Base-by-base conservation (phyloP, 2,113 vertebrate genomes). In the Campylomormyrus tamandua region DNA sequence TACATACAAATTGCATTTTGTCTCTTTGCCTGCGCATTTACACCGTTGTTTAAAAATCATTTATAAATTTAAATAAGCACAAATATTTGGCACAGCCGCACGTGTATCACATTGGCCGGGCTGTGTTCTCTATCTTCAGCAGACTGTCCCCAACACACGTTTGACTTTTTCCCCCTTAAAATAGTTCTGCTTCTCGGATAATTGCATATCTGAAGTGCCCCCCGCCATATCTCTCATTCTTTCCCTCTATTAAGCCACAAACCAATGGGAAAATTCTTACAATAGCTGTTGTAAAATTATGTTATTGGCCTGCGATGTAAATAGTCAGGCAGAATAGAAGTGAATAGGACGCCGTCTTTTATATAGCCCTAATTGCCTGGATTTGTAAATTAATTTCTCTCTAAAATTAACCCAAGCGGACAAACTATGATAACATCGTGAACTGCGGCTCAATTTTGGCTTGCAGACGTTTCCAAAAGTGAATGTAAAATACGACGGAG, bases 301-400 rank as follows among this genome's bases (percentile, higher is more conserved):
- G 91, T 91, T 91, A 89, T 88, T 27, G 90, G 90, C 89, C 74
- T 93, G 92, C 91, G 93, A 93, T 91, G 83, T 27, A 89, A 89
- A 89, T 85, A 21, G 62, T 42, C 35, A 24, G 35, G 48, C 48
- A 11, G 74, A 83, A 48, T 83, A 80, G 42, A 9, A 45, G 35
- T 85, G 77, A 84, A 89, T 27, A 84, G 39, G 42, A 53, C 50
- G 45, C 53, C 21, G 35, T 80, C 74, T 83, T 45, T 56, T 74
- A 39, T 58, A 56, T 58, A 17, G 24, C 24, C 19, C 35, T 39
- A 84, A 89, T 89, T 83, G 77, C 24, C 52, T 89, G 49, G 35
- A n/a, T 83, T 62, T 84, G 39, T 48, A 89, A 85, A 85, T 85
- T 89, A 89, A 84, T 89, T 48, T 85, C 42, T 48, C 35, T 46